Evolutionary conservation across 2,888 invertebrate species (phyloP), one percentile per base, ranked within the genome.

Genomic region (Notodonta ziczac): DNA sequence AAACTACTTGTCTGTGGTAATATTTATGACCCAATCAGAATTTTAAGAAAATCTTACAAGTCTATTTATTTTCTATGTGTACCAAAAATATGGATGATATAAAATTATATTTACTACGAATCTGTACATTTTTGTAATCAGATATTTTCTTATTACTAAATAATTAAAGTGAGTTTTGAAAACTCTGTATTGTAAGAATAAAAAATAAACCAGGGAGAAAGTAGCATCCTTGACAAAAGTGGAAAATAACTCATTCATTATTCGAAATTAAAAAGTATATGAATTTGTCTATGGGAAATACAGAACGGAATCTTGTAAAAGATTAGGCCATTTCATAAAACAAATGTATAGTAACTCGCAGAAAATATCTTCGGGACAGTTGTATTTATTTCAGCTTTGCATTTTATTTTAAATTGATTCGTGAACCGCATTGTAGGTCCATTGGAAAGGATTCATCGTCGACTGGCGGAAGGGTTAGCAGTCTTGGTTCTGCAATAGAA

Each of bases 321-420:
- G 94, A 94, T 92, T 94, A 94, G 94, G 94, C 94, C 94, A 94
- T 94, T 94, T 93, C 94, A 93, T 94, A 93, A 92, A 94, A 94
- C 93, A 94, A 93, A 94, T 93, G 93, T 94, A 93, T 94, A 94
- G 94, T 93, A 91, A 90, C 93, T 94, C 91, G 92, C 93, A 93
- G 92, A 93, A 94, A 93, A 91, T 91, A 92, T 92, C 89, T 89
- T 91, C 91, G 88, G 91, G 91, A 90, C 91, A 90, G 91, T 93
- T 93, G 88, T 93, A 93, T 93, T 93, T 93, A 92, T 93, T 93
- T 93, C 93, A 94, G 92, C 93, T 89, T 93, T 88, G 90, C 91
- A 91, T 93, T 93, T 93, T 90, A 89, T 86, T 89, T 90, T 88
- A 92, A 93, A 94, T 93, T 91, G 88, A 89, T 90, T 90, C 85